Base-by-base conservation (phyloP, 2,797 vertebrate species). In the Labeo calbasu region DNA sequence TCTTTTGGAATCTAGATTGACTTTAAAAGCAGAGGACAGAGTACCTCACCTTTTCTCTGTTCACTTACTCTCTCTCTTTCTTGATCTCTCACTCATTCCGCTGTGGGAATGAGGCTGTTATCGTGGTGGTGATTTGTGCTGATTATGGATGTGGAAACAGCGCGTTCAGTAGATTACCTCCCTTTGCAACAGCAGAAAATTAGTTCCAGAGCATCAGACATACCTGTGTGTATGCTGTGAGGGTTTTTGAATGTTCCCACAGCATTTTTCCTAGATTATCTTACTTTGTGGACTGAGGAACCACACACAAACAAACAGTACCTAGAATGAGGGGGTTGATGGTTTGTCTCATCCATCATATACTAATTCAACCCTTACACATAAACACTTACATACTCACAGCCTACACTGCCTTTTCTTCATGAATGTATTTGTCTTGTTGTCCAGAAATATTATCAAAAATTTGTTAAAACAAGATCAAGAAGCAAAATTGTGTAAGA, bases 151-250 rank as follows among this genome's bases (percentile, higher is more conserved):
- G 77, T 65, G 55, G 25, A 77, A 81, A 36, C 53, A 53, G 46
- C 23, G 4, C 7, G 36, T 32, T 81, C 68, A 79, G 40, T 61
- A 72, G 75, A 87, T 84, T 84, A 77, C 75, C 75, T 57, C 78
- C 78, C 46, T 77, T 83, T 87, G 46, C 59, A 85, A 71, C 80
- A 71, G 86, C 73, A 79, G 79, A 81, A 88, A 88, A 89, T 88
- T 68, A 75, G 72, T 86, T 89, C 87, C 85, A 89, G 87, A 88
- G 72, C 48, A 77, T 71, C 69, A 73, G 71, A 86, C 32, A 73
- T 69, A 72, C 59, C 63, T 88, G 43, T 66, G 28, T 68, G 51
- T 85, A 82, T 79, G 43, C 43, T 82, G 23, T 84, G 21, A 66
- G 76, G 40, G 57, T 80, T 76, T 79, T 83, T 59, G 12, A 59